These are phyloP conservation scores for Athetis lepigone DNA, from an alignment of 2,888 invertebrate genomes.

Conservation along the genomic window DNA sequence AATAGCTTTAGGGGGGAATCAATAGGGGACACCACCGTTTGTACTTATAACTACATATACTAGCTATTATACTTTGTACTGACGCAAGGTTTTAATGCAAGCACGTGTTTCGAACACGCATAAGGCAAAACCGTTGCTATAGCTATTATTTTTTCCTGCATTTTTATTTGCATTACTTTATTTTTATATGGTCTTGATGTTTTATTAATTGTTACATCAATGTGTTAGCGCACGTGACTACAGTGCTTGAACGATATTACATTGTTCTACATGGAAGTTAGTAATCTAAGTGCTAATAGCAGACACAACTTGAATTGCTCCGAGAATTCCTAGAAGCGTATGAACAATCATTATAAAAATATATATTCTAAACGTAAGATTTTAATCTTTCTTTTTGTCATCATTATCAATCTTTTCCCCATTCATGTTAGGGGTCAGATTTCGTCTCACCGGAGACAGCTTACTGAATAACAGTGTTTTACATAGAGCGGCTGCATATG, in stretches of 20 bases:
- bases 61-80: slow-evolving; percentile 33
- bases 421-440: too few relatives aligned
- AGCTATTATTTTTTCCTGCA: slow-evolving; percentile 54
- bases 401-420: too few relatives aligned
- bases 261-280: slow-evolving; percentile 16
- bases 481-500: too few relatives aligned
- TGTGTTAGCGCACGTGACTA: slow-evolving; percentile 45
- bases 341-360: not conserved
- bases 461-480: too few relatives aligned
- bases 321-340: slow-evolving; percentile 5
- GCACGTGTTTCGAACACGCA: slow-evolving; percentile 59
- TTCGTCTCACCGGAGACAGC: too few relatives aligned
- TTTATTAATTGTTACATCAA: slow-evolving; percentile 53
- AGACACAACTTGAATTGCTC: slow-evolving; percentile 8
- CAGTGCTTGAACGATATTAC: slow-evolving; percentile 22
- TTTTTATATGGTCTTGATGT: slow-evolving; percentile 49
- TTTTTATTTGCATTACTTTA: slow-evolving; percentile 49
- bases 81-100: slow-evolving; percentile 58
- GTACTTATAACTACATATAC: slow-evolving; percentile 16
- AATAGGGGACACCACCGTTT: slow-evolving; percentile 33
- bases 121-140: slow-evolving; percentile 41
- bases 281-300: not conserved
- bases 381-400: not conserved
- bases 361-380: not conserved
- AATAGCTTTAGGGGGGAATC: slow-evolving; percentile 62